Conservation (phyloP, 2,888 invertebrate species). For the Acrocyrtus sp. region DNA sequence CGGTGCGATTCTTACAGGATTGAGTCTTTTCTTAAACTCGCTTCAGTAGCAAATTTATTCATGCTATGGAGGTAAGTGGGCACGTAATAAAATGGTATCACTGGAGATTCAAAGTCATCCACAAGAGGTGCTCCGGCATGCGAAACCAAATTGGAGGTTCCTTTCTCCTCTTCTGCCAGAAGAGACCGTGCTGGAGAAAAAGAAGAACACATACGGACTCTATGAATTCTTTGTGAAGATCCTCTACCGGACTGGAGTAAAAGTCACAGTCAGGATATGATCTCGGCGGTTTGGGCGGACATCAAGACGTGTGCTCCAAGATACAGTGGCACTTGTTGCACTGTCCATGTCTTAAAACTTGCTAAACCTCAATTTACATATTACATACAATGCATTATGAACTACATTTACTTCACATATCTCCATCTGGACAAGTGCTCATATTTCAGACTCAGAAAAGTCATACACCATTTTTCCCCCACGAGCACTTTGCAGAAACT, state of each 20-base stretch:
- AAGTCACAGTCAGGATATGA: conserved; percentile 17
- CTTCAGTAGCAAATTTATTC: too few species aligned
- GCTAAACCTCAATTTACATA: too few species aligned
- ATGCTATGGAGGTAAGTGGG: conserved; percentile 73
- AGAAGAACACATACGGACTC: conserved; percentile 15
- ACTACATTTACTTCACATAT: too few species aligned
- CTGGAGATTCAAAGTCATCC: conserved; percentile 88
- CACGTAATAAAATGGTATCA: conserved; percentile 96
- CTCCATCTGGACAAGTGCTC: too few species aligned
- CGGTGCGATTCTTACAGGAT: conserved; percentile 22
- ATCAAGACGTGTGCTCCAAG: not conserved
- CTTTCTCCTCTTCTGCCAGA: conserved; percentile 22
- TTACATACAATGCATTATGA: too few species aligned
- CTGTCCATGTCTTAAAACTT: not conserved
- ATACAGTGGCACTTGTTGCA: not conserved
- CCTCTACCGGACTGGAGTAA: conserved; percentile 21
- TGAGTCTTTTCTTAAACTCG: conserved; percentile 47
- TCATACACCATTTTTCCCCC: too few species aligned
- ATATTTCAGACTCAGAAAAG: too few species aligned
- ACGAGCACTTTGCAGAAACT: too few species aligned
- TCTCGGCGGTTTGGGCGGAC: conserved; percentile 14
- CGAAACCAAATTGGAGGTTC: conserved; percentile 33
- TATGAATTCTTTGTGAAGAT: conserved; percentile 22
- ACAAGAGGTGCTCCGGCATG: conserved; percentile 70
- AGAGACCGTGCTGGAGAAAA: conserved; percentile 18